phyloP scores from a whole-genome alignment of 2,888 invertebrate genomes.

The Eledona agricola region DNA sequence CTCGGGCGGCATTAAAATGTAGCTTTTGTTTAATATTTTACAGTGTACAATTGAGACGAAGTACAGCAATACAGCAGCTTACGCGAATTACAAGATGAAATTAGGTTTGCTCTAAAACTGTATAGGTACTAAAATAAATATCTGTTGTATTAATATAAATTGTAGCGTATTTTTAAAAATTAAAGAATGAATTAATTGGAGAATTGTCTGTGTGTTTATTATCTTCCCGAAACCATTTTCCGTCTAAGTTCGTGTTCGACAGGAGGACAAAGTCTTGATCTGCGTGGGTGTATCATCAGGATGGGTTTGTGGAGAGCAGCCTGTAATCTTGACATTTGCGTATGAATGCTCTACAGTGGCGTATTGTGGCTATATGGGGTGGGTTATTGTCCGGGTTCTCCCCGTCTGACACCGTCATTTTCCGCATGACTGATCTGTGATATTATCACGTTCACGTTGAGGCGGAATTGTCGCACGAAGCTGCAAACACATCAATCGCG shows the following conservation, averaged over 20 bases:
- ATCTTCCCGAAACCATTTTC: no score
- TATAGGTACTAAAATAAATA: no score
- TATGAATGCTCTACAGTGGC: conserved; percentile 56
- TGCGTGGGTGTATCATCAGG: conserved; percentile 36
- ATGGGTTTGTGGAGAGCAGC: conserved; percentile 36
- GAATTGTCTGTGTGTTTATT: no score
- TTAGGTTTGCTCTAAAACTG: no score
- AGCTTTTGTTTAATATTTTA: no score
- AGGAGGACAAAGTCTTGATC: conserved; percentile 35
- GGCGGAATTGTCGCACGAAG: conserved; percentile 1
- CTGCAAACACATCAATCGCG: conserved; percentile 1
- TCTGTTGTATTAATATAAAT: no score
- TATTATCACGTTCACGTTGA: conserved; percentile 34
- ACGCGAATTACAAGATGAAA: no score
- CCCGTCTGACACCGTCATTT: conserved; percentile 63
- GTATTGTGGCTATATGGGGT: conserved; percentile 49
- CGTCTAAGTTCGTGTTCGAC: conserved; percentile 40
- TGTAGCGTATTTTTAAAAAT: no score
- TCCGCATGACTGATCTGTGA: conserved; percentile 61
- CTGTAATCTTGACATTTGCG: conserved; percentile 60
- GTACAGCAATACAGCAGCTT: no score
- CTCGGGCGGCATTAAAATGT: no score
- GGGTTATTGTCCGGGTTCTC: conserved; percentile 59
- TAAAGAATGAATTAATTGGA: no score
- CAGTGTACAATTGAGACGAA: no score